Evolutionary conservation across 92 coral and sea anemone genomes (phyloP).

Genomic region (Epizoanthus ramosus): DNA sequence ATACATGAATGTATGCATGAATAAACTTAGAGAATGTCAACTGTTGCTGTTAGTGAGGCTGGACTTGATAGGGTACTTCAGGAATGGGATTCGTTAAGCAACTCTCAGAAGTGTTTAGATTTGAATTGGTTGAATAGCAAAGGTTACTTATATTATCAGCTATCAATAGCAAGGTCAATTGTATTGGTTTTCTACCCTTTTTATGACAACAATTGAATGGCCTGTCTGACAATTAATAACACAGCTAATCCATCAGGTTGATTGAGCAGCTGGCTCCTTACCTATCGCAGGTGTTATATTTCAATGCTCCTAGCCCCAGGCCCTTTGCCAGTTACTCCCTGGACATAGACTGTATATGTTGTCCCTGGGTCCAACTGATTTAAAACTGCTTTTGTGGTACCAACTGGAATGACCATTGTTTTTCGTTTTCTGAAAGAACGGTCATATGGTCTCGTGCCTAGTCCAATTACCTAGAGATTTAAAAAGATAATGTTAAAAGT

Average conservation of each 20-base stretch:
- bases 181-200: too few species aligned
- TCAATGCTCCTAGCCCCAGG: conserved; percentile 50
- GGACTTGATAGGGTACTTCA: too few species aligned
- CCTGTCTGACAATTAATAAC: not conserved
- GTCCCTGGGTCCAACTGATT: conserved; percentile 67
- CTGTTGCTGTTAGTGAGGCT: too few species aligned
- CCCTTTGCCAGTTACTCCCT: conserved; percentile 55
- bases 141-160: too few species aligned
- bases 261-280: conserved; percentile 4
- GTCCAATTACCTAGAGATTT: not conserved
- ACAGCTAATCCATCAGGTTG: not conserved
- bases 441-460: conserved; percentile 47
- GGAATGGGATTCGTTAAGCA: too few species aligned
- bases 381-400: not conserved
- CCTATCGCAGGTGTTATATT: conserved; percentile 58
- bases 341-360: conserved; percentile 60
- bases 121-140: too few species aligned
- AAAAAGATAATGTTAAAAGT: not conserved
- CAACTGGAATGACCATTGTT: not conserved
- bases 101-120: too few species aligned
- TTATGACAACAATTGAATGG: too few species aligned
- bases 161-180: too few species aligned
- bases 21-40: too few species aligned
- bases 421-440: conserved; percentile 29
- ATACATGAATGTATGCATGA: too few species aligned